Evolutionary conservation across 1,140 invertebrate genomes (phyloP), one percentile per base, ranked within the genome.

Genomic region (Papilio machaon): DNA sequence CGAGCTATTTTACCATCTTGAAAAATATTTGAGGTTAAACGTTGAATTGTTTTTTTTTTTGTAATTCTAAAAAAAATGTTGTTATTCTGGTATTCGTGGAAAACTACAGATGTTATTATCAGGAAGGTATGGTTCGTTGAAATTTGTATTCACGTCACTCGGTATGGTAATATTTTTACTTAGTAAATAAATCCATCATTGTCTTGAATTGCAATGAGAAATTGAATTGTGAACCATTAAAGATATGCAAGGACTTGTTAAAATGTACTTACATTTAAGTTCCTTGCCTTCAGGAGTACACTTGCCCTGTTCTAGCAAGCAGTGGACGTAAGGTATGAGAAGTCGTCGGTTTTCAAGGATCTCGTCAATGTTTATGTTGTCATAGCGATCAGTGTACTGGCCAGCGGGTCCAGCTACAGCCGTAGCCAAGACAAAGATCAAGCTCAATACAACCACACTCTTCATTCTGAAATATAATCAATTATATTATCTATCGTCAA

Each of bases 281-380:
- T 97, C 97, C 47, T 91, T 89, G 54, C 95, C 97, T 70, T 97
- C 97, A 38, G 96, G 90, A 0, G 96, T 96, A 91, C 97, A 97
- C 17, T 95, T 95, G 19, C 96, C 96, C 77, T 95, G 91, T 0
- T 96, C 96, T 81, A 97, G 84, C 2, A 97, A 85, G 85, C 97
- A 97, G 60, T 96, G 95, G 17, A 96, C 89, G 84, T 97, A 97
- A 81, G 95, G 96, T 8, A 90, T 91, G 2, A 97, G 92, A n/a
- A 97, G 91, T 43, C 97, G 94, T 1, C 96, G 95, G 78, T 96
- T 97, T 1, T 90, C 89, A 0, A 97, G 88, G 81, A 97, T 96
- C 82, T 96, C 95, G 49, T 97, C 95, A 13, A 97, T 64, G 86
- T 97, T 93, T 15, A 97, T 91, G 83, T 96, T 96, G 88, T 97